Base-by-base conservation (phyloP, 2,797 vertebrate species). In the Phataginus tetradactyla region DNA sequence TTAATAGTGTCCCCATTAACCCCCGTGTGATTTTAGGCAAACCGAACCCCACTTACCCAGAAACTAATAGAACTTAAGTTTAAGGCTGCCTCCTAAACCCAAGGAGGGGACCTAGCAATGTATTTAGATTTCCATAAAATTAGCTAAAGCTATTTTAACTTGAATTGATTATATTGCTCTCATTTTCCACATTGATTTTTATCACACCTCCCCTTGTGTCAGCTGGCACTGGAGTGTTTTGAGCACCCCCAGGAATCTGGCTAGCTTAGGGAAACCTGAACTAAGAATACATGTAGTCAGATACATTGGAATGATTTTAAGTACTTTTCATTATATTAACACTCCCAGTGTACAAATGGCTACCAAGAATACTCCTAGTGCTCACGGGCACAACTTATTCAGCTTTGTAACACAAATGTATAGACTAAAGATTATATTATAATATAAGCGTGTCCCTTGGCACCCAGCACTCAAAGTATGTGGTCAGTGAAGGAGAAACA, bases 121-220 rank as follows among this genome's bases (percentile, higher is more conserved):
- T 77, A 72, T 81, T 42, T 75, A 55, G 20, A 85, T 63, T 79
- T 96, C 64, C 51, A 55, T 49, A 95, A 79, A 88, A 90, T 75
- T 85, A 85, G 27, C 34, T 75, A 86, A 80, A 12, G 2, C 10
- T 42, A 87, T 75, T 77, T 78, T 84, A 75, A 87, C 37, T 77
- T 20, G n/a, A 96, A 85, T 63, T 51, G 17, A 27, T 92, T 34
- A 20, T 77, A 94, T 25, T 57, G 49, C 42, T 49, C 1, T 87
- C 39, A 80, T 78, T 68, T 23, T 59, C 27, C 23, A 23, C 34
- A 51, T 2, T 74, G 55, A 90, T 32, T 84, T 91, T 34, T 80
- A 37, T 72, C 75, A 69, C 11, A 64, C 8, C 1, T 49, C 25
- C 55, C 3, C 32, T 64, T 23, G 2, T 10, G 8, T 61, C 34